Base-by-base conservation (phyloP, 1,140 invertebrate species). In the Panulirus ornatus region DNA sequence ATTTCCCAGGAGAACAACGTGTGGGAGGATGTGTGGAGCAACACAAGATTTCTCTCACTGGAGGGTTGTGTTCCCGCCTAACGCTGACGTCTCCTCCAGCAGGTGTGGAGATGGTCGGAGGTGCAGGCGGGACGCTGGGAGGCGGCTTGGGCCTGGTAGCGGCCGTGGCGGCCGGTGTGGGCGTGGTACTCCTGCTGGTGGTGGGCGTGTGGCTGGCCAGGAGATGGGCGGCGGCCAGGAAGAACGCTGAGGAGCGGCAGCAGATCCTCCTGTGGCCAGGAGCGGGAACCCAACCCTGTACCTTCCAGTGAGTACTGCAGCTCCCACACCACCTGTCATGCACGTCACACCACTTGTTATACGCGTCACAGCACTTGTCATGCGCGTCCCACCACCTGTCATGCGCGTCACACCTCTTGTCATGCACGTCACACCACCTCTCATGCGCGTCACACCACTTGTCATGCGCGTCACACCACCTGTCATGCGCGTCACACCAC, bases 201-300 rank as follows among this genome's bases (percentile, higher is more conserved):
- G 36, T 44, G 36, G 11, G 9, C 73, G 87, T 30, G 58, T 19
- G 8, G 63, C 71, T 76, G 87, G 87, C 44, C 40, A 44, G 63
- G 42, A n/a, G 34, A 63, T 51, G 27, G 54, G 70, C 22, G 86
- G 34, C n/a, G 76, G 27, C 30, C 47, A 82, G 76, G 87, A 89
- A 89, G 44, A 51, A 36, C 6, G 34, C 40, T 6, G 87, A 89
- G 66, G 87, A 89, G 19, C 38, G 87, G 11, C 87, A 89, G 22
- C 87, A 89, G 87, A 89, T 89, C 22, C 34, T 89, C 1, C 63
- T 89, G 22, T 89, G 87, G 87, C 87, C 87, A 0, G 87, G 87
- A 11, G 87, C 34, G 30, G 87, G 87, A 2, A 30, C 66, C 27
- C 87, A 89, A 19, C 87, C 87, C 5, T 83, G 79, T n/a, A 89